Conservation (phyloP, 2,113 vertebrate species). For the Fulmarus glacialis region DNA sequence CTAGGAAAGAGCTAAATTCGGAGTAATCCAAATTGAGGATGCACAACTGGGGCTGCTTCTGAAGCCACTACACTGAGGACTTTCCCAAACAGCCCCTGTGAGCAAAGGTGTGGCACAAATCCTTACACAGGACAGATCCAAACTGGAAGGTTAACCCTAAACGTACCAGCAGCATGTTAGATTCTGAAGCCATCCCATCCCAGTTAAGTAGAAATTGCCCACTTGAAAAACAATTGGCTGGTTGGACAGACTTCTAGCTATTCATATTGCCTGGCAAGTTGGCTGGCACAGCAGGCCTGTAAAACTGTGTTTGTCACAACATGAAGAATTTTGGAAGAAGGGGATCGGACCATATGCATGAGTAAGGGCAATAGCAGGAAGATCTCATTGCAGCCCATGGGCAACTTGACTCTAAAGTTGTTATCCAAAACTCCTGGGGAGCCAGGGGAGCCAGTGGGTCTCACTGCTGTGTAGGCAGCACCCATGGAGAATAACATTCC, state of each 20-base stretch:
- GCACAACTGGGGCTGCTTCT: background rate
- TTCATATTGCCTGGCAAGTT: background rate
- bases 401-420: background rate
- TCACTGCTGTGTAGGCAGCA: background rate
- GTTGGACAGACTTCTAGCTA: background rate
- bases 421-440: background rate
- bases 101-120: background rate
- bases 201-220: background rate
- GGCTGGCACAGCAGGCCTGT: background rate
- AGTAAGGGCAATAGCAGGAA: background rate
- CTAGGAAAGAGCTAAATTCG: background rate
- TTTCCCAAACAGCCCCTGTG: background rate
- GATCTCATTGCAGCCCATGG: background rate
- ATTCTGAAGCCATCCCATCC: background rate
- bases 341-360: too few species aligned
- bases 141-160: background rate
- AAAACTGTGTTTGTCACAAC: background rate
- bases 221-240: background rate
- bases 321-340: background rate
- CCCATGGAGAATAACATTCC: background rate
- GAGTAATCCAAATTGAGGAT: background rate
- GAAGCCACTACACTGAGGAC: background rate
- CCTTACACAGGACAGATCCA: background rate
- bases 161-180: background rate
- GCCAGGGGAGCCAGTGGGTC: background rate